Conservation (phyloP, 92 coral and sea anemone species). For the Parazoanthus swiftii region DNA sequence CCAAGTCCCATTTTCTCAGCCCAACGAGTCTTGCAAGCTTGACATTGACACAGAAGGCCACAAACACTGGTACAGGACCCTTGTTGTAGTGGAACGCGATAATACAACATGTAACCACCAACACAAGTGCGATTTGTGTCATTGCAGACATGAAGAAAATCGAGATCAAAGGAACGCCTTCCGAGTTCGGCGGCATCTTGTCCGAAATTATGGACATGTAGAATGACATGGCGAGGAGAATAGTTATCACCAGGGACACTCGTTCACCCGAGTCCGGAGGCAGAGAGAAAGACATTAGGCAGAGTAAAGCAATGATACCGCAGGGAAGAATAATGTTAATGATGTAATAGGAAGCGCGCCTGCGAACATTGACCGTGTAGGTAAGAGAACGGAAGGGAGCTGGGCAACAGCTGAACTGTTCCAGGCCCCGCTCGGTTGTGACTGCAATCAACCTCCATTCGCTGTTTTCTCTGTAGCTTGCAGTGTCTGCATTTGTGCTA, state of each 20-base stretch:
- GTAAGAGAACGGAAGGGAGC: too few relatives aligned
- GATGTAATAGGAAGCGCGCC: conserved; percentile 9
- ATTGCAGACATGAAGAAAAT: background rate
- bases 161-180: background rate
- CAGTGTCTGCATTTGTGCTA: too few relatives aligned
- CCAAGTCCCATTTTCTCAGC: background rate
- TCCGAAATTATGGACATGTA: conserved; percentile 9
- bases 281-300: background rate
- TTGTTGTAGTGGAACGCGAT: background rate
- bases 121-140: background rate
- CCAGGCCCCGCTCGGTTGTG: too few relatives aligned
- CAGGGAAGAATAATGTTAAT: conserved; percentile 8
- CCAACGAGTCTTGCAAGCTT: conserved; percentile 16
- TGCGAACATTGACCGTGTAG: background rate
- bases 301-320: conserved; percentile 2
- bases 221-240: conserved; percentile 3
- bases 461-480: too few relatives aligned
- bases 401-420: too few relatives aligned
- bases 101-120: background rate
- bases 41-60: background rate
- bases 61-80: background rate
- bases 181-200: conserved; percentile 9
- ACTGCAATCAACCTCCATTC: too few relatives aligned
- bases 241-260: conserved; percentile 5
- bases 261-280: conserved; percentile 31